Evolutionary conservation across 2,797 vertebrate species (phyloP).

Genomic region (Bryconaethiops microstoma): DNA sequence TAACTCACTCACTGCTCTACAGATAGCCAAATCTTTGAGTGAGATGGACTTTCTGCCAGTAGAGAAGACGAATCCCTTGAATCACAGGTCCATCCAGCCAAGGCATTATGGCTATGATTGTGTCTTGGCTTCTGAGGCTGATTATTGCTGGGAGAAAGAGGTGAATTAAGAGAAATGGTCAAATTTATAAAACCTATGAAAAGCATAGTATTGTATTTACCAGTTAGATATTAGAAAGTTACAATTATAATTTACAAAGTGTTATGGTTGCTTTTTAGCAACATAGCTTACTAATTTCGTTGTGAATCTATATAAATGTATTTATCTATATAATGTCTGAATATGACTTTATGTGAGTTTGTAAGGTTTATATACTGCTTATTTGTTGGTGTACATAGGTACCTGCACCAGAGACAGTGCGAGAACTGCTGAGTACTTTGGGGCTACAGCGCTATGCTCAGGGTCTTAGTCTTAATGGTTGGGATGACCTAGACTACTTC

Average conservation of each 20-base stretch:
- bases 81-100: slow-evolving; percentile 54
- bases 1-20: slow-evolving; percentile 83
- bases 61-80: slow-evolving; percentile 52
- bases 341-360: not conserved
- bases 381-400: slow-evolving; percentile 62
- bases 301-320: no score
- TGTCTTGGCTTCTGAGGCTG: slow-evolving; percentile 61
- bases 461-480: slow-evolving; percentile 80
- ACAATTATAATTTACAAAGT: not conserved
- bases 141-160: slow-evolving; percentile 76
- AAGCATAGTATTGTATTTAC: not conserved
- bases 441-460: slow-evolving; percentile 81
- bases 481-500: slow-evolving; percentile 84
- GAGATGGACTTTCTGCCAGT: slow-evolving; percentile 80
- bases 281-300: not conserved
- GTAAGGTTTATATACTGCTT: not conserved
- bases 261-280: no score
- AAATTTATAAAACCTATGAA: not conserved
- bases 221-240: not conserved
- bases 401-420: slow-evolving; percentile 77
- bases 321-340: no score
- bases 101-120: slow-evolving; percentile 70
- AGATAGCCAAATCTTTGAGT: slow-evolving; percentile 83
- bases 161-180: slow-evolving; percentile 53
- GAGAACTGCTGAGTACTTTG: slow-evolving; percentile 77